Conservation (phyloP, 2,113 vertebrate genomes). For the Turdus rufiventris region DNA sequence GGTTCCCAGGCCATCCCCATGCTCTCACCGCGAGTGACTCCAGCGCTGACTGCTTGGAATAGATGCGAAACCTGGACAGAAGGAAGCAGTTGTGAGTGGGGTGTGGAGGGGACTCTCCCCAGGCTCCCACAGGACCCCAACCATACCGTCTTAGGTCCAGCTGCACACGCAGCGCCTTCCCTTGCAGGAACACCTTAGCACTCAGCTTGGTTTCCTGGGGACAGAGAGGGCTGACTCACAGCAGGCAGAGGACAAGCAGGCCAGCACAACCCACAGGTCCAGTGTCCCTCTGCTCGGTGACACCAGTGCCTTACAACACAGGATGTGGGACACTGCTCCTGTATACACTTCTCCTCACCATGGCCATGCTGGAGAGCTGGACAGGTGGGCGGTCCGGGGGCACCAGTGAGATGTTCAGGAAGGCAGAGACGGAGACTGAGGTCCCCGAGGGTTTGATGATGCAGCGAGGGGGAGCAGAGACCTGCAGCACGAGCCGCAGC, state of each 20-base stretch:
- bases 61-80: constrained; percentile 87
- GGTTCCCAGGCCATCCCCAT: background rate
- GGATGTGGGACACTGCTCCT: fast-evolving
- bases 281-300: background rate
- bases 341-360: constrained; percentile 67
- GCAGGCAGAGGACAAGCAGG: background rate
- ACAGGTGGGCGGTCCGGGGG: constrained; percentile 67
- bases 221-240: background rate
- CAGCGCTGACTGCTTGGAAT: constrained; percentile 89
- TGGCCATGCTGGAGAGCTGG: constrained; percentile 89
- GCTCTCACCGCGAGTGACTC: constrained; percentile 89
- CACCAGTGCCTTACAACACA: fast-evolving
- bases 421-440: constrained; percentile 78
- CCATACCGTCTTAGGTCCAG: constrained; percentile 86
- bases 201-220: constrained; percentile 84
- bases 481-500: constrained; percentile 79
- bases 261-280: background rate
- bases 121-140: background rate
- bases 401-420: constrained; percentile 80
- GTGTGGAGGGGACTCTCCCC: fast-evolving
- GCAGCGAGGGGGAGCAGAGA: constrained; percentile 76
- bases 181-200: constrained; percentile 84
- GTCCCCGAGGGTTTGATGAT: constrained; percentile 85
- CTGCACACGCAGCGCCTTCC: constrained; percentile 80
- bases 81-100: background rate